Evolutionary conservation across 2,797 vertebrate genomes (phyloP).

Genomic region (Eurystomus glaucurus): DNA sequence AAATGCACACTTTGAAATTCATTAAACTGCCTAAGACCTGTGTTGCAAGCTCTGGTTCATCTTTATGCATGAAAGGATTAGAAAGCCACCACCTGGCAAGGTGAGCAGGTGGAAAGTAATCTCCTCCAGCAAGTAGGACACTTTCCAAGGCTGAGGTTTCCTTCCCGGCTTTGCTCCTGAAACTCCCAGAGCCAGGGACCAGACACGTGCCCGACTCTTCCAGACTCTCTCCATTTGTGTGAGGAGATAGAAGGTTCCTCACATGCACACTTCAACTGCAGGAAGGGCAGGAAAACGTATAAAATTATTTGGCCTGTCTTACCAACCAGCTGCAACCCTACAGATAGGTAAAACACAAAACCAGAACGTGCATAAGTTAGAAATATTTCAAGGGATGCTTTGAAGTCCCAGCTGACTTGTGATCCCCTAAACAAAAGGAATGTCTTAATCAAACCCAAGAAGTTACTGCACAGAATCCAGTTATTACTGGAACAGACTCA

Average conservation of each 20-base stretch:
- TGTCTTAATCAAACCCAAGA: not conserved
- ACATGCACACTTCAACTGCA: not conserved
- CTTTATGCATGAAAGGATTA: constrained; percentile 43
- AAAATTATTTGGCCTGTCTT: not conserved
- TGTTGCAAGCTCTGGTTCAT: not conserved
- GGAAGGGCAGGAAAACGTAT: not conserved
- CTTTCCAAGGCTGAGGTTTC: not conserved
- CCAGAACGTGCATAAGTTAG: accelerated
- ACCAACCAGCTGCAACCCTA: not conserved
- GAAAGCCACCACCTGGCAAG: not conserved
- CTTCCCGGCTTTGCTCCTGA: not conserved
- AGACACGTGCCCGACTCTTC: accelerated
- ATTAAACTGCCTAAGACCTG: not conserved
- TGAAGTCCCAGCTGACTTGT: not conserved
- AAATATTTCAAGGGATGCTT: not conserved
- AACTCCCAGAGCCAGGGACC: not conserved
- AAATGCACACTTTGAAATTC: not conserved
- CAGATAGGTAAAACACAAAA: not conserved
- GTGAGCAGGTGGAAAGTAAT: not conserved
- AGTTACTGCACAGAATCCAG: not conserved
- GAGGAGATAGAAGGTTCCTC: not conserved
- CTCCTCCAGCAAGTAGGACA: not conserved
- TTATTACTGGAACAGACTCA: not conserved
- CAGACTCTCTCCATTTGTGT: accelerated
- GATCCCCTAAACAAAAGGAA: not conserved